Conservation (phyloP, 2,888 invertebrate species). For the Lasioglossum malachurum region DNA sequence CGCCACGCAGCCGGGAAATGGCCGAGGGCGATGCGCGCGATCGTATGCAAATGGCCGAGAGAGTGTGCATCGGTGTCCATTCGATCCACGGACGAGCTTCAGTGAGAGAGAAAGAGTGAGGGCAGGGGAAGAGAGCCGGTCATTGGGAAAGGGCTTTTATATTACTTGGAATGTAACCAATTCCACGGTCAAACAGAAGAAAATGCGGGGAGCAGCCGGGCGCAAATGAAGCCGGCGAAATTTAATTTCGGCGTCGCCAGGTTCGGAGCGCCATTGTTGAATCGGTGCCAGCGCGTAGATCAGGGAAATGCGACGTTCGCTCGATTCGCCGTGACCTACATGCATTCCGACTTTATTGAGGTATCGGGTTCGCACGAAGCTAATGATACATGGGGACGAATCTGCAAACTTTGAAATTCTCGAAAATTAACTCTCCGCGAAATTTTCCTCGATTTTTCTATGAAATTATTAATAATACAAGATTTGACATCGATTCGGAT, state of each 20-base stretch:
- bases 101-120: neutral
- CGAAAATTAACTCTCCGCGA: neutral
- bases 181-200: slow-evolving; percentile 62
- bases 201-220: slow-evolving; percentile 39
- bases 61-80: slow-evolving; percentile 18
- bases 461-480: no score
- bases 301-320: slow-evolving; percentile 65
- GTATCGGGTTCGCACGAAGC: slow-evolving; percentile 32
- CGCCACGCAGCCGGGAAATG: neutral
- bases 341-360: slow-evolving; percentile 72
- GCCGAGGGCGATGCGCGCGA: neutral
- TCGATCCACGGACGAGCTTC: slow-evolving; percentile 32
- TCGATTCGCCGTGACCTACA: slow-evolving; percentile 73
- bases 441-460: neutral
- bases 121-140: neutral
- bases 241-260: slow-evolving; percentile 66
- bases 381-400: neutral
- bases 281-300: slow-evolving; percentile 70
- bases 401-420: neutral
- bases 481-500: no score
- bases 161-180: slow-evolving; percentile 70
- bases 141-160: slow-evolving; percentile 51
- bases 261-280: slow-evolving; percentile 66
- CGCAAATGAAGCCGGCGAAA: slow-evolving; percentile 70
- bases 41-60: slow-evolving; percentile 50